Base-by-base conservation (phyloP, 2,797 vertebrate species). In the Morus bassanus region DNA sequence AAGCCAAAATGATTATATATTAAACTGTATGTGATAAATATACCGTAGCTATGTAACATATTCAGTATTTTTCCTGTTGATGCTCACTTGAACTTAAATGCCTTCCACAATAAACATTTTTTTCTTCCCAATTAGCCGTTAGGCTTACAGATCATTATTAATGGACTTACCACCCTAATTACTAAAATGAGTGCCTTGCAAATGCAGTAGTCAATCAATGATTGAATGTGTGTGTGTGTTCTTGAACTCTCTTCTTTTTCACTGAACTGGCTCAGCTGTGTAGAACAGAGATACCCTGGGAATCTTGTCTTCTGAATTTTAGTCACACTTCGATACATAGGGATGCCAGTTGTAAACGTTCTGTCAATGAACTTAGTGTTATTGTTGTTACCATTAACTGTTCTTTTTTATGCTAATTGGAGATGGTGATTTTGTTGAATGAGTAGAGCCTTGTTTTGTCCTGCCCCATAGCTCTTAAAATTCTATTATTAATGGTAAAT, bases 141-240 rank as follows among this genome's bases (percentile, higher is more conserved):
- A 95, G 94, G 53, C 56, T 94, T 97, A 85, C 73, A 93, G 93
- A 95, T 97, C 3, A 0, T 96, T 97, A 93, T 96, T 98, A 98
- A 97, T 98, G 95, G 96, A 96, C 97, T 98, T 96, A 73, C 73
- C 85, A 68, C 80, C 70, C 91, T 97, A 97, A 98, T 98, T 97
- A 96, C 95, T 93, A 91, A 97, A 97, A 97, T 94, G 97, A 96
- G 91, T 96, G 91, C 93, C 89, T 96, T 88, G 78, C 89, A 97
- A 97, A 97, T 97, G 89, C 88, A 95, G 19, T 93, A 93, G 93
- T 96, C 94, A 96, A 65, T 97, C 80, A 97, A 80, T 97, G 87
- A 91, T 86, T 96, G 77, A 95, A 97, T 96, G 84, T 85, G 68
- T 80, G 35, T 72, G 27, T 35, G 95, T 82, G 74, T 87, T 85